Percentiles rank a stretch among this genome's conserved stretches.
These are phyloP conservation scores for Salmo trutta DNA, from an alignment of 2,797 vertebrate species.

Conservation along the genomic window DNA sequence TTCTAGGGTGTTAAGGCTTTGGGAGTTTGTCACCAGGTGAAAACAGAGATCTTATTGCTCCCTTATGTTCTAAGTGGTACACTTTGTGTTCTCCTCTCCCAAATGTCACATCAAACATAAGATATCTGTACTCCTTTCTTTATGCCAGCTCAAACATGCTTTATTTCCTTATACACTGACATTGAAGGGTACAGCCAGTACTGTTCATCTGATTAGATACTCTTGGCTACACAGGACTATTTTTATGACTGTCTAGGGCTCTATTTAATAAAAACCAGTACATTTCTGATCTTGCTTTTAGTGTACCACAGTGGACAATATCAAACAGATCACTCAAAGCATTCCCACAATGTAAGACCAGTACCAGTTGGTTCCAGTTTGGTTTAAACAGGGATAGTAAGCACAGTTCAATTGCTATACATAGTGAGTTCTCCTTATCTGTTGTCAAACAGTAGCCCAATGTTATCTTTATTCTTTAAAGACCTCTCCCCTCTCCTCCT, in stretches of 20 bases:
- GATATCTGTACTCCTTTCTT: neutral
- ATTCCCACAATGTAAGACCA: neutral
- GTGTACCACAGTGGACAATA: neutral
- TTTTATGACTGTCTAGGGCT: neutral
- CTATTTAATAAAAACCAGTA: neutral
- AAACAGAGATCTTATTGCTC: neutral
- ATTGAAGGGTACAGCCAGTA: neutral
- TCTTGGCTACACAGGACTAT: neutral
- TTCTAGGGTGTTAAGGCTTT: neutral
- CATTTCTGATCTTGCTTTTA: too few relatives aligned
- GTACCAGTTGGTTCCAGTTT: neutral
- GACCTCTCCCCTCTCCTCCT: conserved; percentile 5
- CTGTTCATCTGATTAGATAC: neutral
- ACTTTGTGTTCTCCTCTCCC: neutral
- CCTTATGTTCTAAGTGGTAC: neutral
- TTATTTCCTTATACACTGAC: neutral
- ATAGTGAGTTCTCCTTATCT: too few relatives aligned
- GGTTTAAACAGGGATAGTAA: too few relatives aligned
- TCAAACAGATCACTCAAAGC: neutral
- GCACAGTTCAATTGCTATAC: too few relatives aligned
- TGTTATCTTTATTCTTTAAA: neutral
- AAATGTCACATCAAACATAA: neutral
- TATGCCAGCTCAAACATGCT: neutral
- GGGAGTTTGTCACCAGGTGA: neutral
- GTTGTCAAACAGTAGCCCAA: too few relatives aligned